Base-by-base conservation (phyloP, 2,888 invertebrate species). In the Flabesymbios commensalis region DNA sequence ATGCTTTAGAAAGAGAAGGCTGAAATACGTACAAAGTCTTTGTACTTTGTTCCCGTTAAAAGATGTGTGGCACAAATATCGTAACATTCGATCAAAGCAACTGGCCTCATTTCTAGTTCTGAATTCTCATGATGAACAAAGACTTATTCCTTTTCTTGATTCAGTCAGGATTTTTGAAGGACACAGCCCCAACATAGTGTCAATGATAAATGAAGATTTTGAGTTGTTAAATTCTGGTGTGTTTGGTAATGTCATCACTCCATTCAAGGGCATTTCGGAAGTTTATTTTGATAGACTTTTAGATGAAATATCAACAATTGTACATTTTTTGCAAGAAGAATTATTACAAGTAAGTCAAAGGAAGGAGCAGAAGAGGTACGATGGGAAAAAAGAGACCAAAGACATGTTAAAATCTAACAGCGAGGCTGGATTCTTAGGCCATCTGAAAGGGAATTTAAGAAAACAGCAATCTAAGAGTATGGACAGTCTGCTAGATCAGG, bases 131-230 rank as follows among this genome's bases (percentile, higher is more conserved):
- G 17, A 51, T 10, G 51, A 48, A 14, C 10, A 36, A 14, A 33
- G 31, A 17, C n/a, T n/a, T 39, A 19, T 26, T 10, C 4, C 26
- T 2, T n/a, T 47, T 36, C 28, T 10, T 19, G 10, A 14, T 17
- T 3, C 1, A 3, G 29, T 45, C 17, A 32, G 28, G n/a, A 24
- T 55, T 14, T 55, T 64, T 24, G 55, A 43, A 17, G 10, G 28
- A 17, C 36, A 53, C 2, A 28, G 48, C 4, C 49, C 29, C 26
- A 22, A 32, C 10, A n/a, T 60, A 29, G n/a, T 57, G 5, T 43
- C 31, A 19, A 79, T 80, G 80, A 78, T 79, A 45, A 70, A 75
- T 54, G 77, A 78, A 59, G 80, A 80, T 52, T 79, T 78, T 57
- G 65, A 69, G 17, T 64, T 78, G 26, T 68, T 79, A 28, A 75